Base-by-base conservation (phyloP, 2,888 invertebrate genomes). In the Chydorus sphaericus region DNA sequence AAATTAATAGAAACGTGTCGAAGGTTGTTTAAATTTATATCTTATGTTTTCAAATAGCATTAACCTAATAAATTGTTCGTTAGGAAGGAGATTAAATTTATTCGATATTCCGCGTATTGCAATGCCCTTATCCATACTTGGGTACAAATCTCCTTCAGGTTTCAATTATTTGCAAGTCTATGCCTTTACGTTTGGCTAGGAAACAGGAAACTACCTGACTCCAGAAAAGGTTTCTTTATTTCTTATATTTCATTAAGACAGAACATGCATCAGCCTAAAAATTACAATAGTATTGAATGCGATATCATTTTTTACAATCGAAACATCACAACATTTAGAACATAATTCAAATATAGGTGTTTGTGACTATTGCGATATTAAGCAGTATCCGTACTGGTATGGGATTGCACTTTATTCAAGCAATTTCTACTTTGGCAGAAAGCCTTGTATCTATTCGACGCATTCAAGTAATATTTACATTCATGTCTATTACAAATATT, bases 321-420 rank as follows among this genome's bases (percentile, higher is more conserved):
- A 52, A 57, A 39, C 59, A 48, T 57, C 61, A 20, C 57, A 79
- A n/a, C n/a, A n/a, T n/a, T n/a, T n/a, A n/a, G n/a, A n/a, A n/a
- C n/a, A n/a, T n/a, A n/a, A n/a, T n/a, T n/a, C n/a, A n/a, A n/a
- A n/a, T n/a, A n/a, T n/a, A n/a, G 77, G 62, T 89, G 16, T 92
- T 91, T 70, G 85, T 91, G 58, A 78, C 91, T 51, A 83, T 89
- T n/a, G 84, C 90, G 8, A 85, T 91, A 68, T 92, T 88, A 72
- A 89, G 87, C 65, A 83, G 88, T 56, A 72, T 93, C 58, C 76
- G 67, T 58, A 62, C 70, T 54, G 23, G 20, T 4, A 62, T 67
- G 56, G 88, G 87, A 0, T 82, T 90, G n/a, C 86, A 86, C 70
- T 85, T 93, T 63, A 92, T 93, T 0, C 82, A 84, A 63, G 84